Evolutionary conservation across 2,797 vertebrate species (phyloP).

Genomic region (Sebastes alutus): DNA sequence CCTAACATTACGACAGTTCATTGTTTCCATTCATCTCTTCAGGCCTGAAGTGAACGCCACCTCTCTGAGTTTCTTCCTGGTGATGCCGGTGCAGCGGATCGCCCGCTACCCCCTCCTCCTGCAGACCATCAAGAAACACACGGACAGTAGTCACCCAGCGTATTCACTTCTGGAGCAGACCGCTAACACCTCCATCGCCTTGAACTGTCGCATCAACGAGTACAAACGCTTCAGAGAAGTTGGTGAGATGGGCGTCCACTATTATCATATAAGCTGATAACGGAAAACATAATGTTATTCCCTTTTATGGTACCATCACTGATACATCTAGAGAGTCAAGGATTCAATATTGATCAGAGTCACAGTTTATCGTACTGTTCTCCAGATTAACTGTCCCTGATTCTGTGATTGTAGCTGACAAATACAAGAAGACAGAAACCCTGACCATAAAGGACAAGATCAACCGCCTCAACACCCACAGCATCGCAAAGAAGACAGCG

Average conservation of each 20-base stretch:
- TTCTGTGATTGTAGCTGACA: conserved; percentile 84
- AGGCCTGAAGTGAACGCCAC: conserved; percentile 90
- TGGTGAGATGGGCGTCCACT: conserved; percentile 80
- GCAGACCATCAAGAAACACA: conserved; percentile 93
- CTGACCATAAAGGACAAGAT: conserved; percentile 91
- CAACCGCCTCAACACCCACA: conserved; percentile 90
- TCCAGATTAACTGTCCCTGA: neutral
- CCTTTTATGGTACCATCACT: neutral
- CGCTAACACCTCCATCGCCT: conserved; percentile 80
- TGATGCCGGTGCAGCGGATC: conserved; percentile 94
- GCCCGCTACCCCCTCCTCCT: conserved; percentile 94
- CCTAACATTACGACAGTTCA: neutral
- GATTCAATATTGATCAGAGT: neutral
- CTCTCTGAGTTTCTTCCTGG: conserved; percentile 93
- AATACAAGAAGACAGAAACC: conserved; percentile 90
- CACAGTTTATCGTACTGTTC: neutral
- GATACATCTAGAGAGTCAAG: neutral
- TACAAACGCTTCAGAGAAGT: conserved; percentile 95
- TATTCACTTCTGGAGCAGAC: conserved; percentile 83
- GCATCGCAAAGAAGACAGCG: conserved; percentile 94
- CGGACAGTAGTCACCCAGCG: conserved; percentile 70
- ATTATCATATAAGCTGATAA: no score
- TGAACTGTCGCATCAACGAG: conserved; percentile 94
- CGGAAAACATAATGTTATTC: neutral
- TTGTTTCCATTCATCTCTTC: neutral